These are phyloP conservation scores for Scophthalmus maximus DNA, from an alignment of 2,113 vertebrate genomes.

Conservation along the genomic window DNA sequence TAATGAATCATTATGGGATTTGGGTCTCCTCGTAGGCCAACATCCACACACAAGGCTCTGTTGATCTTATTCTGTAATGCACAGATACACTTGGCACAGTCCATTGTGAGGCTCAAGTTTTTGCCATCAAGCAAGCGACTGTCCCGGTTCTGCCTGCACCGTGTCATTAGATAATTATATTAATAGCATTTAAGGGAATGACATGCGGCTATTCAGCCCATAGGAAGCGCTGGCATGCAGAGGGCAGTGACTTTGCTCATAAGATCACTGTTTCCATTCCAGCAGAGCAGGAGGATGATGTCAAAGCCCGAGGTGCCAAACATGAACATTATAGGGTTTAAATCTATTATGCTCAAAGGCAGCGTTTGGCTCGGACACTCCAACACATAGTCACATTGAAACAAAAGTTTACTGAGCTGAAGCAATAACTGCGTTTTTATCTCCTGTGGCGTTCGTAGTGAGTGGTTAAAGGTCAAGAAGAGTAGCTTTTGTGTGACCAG, in stretches of 20 bases:
- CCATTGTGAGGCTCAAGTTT: slow-evolving; percentile 16
- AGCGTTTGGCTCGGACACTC: slow-evolving; percentile 13
- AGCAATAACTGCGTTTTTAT: no score
- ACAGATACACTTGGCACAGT: slow-evolving; percentile 14
- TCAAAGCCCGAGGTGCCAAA: slow-evolving; percentile 58
- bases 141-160: slow-evolving; percentile 4
- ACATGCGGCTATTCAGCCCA: slow-evolving; percentile 26
- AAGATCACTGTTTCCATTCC: slow-evolving; percentile 68
- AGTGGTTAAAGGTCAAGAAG: slow-evolving; percentile 9
- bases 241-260: slow-evolving; percentile 31
- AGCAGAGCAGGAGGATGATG: slow-evolving; percentile 47
- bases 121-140: slow-evolving; percentile 18
- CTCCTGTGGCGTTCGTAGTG: neutral
- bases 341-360: slow-evolving; percentile 25
- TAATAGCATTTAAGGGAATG: slow-evolving; percentile 36
- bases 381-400: slow-evolving; percentile 27
- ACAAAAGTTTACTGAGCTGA: neutral
- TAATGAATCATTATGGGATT: slow-evolving; percentile 3
- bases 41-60: slow-evolving; percentile 13
- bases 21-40: neutral
- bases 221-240: slow-evolving; percentile 24
- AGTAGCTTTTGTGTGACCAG: neutral
- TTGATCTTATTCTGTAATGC: slow-evolving; percentile 17
- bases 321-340: slow-evolving; percentile 33
- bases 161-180: slow-evolving; percentile 19